Conservation (phyloP, 2,797 vertebrate species). For the Pangasius mekongensis region DNA sequence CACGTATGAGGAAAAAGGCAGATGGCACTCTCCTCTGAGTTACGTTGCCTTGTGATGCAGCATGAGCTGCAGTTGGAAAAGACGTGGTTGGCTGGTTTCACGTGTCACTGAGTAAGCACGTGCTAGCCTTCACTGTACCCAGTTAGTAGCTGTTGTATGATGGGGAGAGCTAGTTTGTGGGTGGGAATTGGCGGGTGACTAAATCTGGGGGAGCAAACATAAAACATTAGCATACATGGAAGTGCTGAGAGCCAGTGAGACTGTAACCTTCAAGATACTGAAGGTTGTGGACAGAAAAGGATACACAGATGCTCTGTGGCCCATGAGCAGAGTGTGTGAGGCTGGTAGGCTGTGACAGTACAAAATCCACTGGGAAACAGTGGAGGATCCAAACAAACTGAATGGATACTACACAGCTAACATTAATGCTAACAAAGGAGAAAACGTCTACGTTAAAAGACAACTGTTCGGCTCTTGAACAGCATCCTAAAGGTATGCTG, state of each 20-base stretch:
- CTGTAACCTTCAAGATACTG: not conserved
- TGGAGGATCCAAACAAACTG: not conserved
- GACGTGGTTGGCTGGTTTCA: not conserved
- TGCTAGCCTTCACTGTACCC: not conserved
- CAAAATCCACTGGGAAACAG: not conserved
- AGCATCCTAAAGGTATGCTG: not conserved
- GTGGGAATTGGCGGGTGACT: not conserved
- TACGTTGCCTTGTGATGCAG: not conserved
- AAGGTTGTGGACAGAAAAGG: not conserved
- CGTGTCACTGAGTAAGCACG: not conserved
- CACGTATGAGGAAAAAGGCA: not conserved
- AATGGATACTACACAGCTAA: not conserved
- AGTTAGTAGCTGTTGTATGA: not conserved
- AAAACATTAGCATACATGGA: not conserved
- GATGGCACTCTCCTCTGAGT: not conserved
- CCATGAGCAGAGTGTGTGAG: not conserved
- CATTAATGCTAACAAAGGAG: not conserved
- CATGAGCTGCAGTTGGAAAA: not conserved
- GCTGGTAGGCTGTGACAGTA: not conserved
- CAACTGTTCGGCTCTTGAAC: not conserved
- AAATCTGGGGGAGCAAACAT: not conserved
- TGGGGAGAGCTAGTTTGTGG: not conserved
- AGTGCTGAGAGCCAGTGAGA: not conserved
- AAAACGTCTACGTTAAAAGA: not conserved
- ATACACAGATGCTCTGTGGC: not conserved